A percentile compares a stretch with the other conserved stretches of the same genome.
These are phyloP conservation scores for Colostygia pectinataria DNA, from an alignment of 2,888 invertebrate species.

Conservation along the genomic window DNA sequence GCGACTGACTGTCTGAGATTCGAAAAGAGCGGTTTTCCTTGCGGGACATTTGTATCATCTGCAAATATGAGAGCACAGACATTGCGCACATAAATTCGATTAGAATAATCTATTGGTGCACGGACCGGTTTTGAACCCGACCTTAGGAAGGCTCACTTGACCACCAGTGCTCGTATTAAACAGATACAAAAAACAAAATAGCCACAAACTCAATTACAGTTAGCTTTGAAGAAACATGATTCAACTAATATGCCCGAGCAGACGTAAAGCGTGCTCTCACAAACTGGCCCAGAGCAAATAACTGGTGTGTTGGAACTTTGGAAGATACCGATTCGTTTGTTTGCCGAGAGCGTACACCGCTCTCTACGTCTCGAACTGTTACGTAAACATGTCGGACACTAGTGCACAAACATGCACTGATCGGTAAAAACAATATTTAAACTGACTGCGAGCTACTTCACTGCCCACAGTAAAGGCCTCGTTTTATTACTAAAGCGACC, in stretches of 20 bases:
- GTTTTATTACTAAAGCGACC: too few species aligned
- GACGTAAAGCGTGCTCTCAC: conserved; percentile 43
- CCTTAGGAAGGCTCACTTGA: too few species aligned
- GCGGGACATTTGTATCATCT: too few species aligned
- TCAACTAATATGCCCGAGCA: conserved; percentile 34
- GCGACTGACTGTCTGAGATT: too few species aligned
- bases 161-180: too few species aligned
- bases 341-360: conserved; percentile 42
- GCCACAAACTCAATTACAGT: conserved; percentile 3
- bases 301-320: conserved; percentile 53
- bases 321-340: conserved; percentile 50
- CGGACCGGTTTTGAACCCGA: too few species aligned
- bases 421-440: conserved; percentile 80
- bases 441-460: conserved; percentile 50
- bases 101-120: too few species aligned
- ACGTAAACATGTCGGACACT: conserved; percentile 69
- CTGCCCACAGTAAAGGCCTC: conserved; percentile 1
- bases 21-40: too few species aligned
- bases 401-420: conserved; percentile 74
- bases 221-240: conserved; percentile 11
- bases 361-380: conserved; percentile 68
- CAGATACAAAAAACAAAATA: too few species aligned
- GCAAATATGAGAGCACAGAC: too few species aligned
- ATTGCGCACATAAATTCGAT: too few species aligned
- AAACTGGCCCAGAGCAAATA: conserved; percentile 58